phyloP scores from a whole-genome alignment of 2,797 vertebrate genomes.

The Hafferia zeledoni region DNA sequence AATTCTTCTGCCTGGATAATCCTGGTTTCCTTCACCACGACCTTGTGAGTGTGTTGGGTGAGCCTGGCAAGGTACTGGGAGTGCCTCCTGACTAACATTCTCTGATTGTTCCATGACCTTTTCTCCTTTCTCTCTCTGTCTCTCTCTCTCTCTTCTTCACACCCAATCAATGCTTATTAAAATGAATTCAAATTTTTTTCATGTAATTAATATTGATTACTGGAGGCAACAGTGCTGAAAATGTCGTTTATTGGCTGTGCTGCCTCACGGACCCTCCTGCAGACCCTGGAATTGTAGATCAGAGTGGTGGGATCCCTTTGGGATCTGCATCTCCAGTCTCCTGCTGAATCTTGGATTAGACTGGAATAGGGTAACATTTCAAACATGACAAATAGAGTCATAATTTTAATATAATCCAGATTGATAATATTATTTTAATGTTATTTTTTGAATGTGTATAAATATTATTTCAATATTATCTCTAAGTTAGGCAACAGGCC shows the following conservation, averaged over 20 bases:
- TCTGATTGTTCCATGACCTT: neutral
- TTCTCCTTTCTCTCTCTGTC: neutral
- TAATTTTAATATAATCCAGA: neutral
- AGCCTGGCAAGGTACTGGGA: neutral
- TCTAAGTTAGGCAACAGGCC: constrained; percentile 46
- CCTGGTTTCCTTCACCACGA: neutral
- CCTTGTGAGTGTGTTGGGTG: neutral
- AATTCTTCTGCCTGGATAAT: neutral
- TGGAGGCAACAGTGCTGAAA: neutral
- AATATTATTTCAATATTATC: constrained; percentile 42
- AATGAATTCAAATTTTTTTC: neutral
- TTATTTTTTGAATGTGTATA: neutral
- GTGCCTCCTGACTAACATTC: neutral
- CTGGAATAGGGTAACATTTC: neutral
- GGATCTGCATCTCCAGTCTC: neutral
- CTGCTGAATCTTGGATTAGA: neutral
- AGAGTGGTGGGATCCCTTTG: neutral
- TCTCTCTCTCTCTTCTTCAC: neutral
- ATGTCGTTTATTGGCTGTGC: neutral
- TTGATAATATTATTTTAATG: neutral
- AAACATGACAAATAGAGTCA: neutral
- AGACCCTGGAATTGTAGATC: neutral
- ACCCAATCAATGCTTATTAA: neutral
- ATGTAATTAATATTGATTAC: neutral
- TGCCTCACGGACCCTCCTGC: neutral